phyloP scores from a whole-genome alignment of 2,888 invertebrate species.

The Tubulanus polymorphus region DNA sequence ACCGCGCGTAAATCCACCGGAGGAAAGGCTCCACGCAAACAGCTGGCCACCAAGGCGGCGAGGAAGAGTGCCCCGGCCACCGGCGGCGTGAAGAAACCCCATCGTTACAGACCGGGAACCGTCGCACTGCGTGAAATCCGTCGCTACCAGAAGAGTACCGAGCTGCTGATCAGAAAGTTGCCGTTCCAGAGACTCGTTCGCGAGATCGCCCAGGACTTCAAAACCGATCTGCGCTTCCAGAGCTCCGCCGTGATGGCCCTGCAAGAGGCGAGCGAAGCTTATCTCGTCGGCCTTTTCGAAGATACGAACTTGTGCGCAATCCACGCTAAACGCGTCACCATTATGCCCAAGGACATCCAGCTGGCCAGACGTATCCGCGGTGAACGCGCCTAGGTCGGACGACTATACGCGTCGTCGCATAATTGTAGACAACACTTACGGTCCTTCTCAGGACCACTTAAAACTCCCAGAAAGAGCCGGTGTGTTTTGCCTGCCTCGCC shows the following conservation, averaged over 20 bases:
- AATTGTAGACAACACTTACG: too few species aligned
- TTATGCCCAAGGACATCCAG: constrained; percentile 96
- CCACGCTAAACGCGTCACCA: constrained; percentile 92
- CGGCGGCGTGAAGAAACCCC: too few species aligned
- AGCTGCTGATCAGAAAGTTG: constrained; percentile 89
- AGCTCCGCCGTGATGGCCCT: constrained; percentile 90
- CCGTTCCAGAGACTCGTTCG: constrained; percentile 94
- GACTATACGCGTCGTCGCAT: too few species aligned
- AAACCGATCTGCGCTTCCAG: constrained; percentile 93
- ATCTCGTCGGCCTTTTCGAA: constrained; percentile 90
- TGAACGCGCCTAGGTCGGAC: constrained; percentile 67
- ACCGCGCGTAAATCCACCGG: too few species aligned
- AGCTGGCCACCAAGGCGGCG: too few species aligned
- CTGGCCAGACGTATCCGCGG: constrained; percentile 91
- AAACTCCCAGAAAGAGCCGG: too few species aligned
- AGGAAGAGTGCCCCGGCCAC: too few species aligned
- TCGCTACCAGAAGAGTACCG: constrained; percentile 94
- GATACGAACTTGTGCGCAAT: constrained; percentile 96
- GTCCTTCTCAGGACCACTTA: too few species aligned
- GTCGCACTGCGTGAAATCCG: constrained; percentile 95
- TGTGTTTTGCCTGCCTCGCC: too few species aligned
- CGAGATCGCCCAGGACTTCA: constrained; percentile 97
- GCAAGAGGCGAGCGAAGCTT: constrained; percentile 68
- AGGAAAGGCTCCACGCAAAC: too few species aligned
- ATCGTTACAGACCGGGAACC: constrained; percentile 93